Evolutionary conservation across 2,797 vertebrate species (phyloP).

Genomic region (Coregonus suidteri): DNA sequence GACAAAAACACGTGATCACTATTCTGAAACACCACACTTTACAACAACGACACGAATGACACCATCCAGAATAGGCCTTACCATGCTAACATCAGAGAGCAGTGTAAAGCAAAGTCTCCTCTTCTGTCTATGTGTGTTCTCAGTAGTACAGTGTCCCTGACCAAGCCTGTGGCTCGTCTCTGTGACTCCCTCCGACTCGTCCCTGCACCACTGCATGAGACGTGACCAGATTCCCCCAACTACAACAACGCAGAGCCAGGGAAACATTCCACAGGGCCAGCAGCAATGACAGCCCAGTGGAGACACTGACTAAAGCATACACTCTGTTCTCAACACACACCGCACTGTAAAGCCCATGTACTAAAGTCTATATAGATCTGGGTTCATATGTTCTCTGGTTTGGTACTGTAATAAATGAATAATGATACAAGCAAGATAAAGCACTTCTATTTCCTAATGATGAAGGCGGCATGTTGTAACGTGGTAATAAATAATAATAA

Average conservation of each 20-base stretch:
- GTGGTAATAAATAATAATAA: background rate
- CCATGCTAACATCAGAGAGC: background rate
- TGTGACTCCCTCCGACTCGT: conserved; percentile 16
- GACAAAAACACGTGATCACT: background rate
- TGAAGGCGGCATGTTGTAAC: background rate
- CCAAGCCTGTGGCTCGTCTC: background rate
- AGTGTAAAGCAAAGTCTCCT: background rate
- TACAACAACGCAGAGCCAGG: conserved; percentile 53
- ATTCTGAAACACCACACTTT: background rate
- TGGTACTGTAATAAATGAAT: conserved; percentile 11
- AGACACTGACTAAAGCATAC: conserved; percentile 19
- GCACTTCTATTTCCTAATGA: background rate
- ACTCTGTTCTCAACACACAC: conserved; percentile 10
- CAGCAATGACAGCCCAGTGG: conserved; percentile 47
- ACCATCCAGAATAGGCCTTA: background rate
- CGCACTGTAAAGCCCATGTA: background rate
- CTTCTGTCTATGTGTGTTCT: background rate
- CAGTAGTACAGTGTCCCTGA: too few species aligned
- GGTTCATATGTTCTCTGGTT: background rate
- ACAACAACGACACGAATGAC: background rate
- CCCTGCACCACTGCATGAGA: conserved; percentile 29
- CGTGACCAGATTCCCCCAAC: conserved; percentile 46
- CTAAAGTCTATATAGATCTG: background rate
- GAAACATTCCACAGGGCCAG: conserved; percentile 49
- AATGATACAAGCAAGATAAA: background rate